These are phyloP conservation scores for Teleogryllus occipitalis DNA, from an alignment of 1,140 invertebrate species.

Conservation along the genomic window DNA sequence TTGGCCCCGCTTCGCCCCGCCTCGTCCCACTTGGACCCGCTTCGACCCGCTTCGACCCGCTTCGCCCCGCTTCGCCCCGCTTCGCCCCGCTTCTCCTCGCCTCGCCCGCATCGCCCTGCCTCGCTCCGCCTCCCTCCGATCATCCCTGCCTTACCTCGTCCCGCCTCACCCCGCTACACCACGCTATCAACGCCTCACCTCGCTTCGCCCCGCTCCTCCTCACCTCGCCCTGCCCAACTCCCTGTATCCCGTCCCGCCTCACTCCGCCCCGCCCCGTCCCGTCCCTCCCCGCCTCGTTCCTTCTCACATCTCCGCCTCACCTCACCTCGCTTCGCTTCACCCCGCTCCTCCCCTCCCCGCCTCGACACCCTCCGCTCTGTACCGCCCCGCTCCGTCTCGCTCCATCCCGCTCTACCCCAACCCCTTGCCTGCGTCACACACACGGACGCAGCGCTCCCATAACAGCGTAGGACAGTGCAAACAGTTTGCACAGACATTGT, in stretches of 20 bases:
- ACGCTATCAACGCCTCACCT: too few species aligned
- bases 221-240: background rate
- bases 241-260: background rate
- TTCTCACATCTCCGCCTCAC: background rate
- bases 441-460: background rate
- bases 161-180: background rate
- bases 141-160: background rate
- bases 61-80: background rate
- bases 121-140: background rate
- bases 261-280: background rate
- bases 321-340: background rate
- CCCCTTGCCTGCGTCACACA: background rate
- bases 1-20: background rate
- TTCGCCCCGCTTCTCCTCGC: background rate
- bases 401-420: background rate
- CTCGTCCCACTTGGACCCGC: background rate
- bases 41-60: background rate
- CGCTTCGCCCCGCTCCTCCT: background rate
- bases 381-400: background rate
- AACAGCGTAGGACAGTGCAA: background rate
- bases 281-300: background rate
- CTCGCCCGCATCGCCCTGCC: background rate
- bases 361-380: background rate
- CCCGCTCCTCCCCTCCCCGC: background rate
- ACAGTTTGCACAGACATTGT: background rate